These are phyloP conservation scores for Cottus gobio DNA, from an alignment of 2,113 vertebrate species.

Conservation along the genomic window DNA sequence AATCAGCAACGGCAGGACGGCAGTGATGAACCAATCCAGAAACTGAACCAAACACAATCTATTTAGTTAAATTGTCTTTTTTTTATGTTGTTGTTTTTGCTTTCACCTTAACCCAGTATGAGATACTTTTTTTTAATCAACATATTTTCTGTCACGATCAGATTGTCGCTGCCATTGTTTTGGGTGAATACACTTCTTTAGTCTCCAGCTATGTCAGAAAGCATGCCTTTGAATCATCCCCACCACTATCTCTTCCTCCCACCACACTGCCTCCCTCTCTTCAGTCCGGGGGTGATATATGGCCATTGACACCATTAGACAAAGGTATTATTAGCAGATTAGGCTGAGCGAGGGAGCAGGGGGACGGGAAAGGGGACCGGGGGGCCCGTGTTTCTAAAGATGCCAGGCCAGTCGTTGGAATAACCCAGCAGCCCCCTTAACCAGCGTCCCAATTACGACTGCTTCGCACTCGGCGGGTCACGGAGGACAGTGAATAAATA, in stretches of 20 bases:
- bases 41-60: not conserved
- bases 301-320: slow-evolving; percentile 86
- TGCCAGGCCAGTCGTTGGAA: slow-evolving; percentile 70
- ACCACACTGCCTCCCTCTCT: slow-evolving; percentile 13
- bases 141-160: not conserved
- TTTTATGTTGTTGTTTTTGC: too few relatives aligned
- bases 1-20: too few relatives aligned
- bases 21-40: not conserved
- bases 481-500: slow-evolving; percentile 91
- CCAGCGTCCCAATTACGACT: slow-evolving; percentile 87
- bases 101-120: not conserved
- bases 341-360: slow-evolving; percentile 74
- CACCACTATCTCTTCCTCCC: slow-evolving; percentile 18
- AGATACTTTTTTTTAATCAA: not conserved
- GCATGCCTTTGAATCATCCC: slow-evolving; percentile 26
- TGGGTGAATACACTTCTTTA: not conserved
- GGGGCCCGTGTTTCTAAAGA: slow-evolving; percentile 69
- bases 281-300: slow-evolving; percentile 75
- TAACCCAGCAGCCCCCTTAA: slow-evolving; percentile 79
- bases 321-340: slow-evolving; percentile 88
- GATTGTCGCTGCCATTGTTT: not conserved
- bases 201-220: slow-evolving; percentile 12
- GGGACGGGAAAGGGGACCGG: slow-evolving; percentile 28
- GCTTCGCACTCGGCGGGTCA: slow-evolving; percentile 79
- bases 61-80: not conserved